These are phyloP conservation scores for Drosophila ohnishii DNA, from an alignment of 1,140 invertebrate species.

Conservation along the genomic window DNA sequence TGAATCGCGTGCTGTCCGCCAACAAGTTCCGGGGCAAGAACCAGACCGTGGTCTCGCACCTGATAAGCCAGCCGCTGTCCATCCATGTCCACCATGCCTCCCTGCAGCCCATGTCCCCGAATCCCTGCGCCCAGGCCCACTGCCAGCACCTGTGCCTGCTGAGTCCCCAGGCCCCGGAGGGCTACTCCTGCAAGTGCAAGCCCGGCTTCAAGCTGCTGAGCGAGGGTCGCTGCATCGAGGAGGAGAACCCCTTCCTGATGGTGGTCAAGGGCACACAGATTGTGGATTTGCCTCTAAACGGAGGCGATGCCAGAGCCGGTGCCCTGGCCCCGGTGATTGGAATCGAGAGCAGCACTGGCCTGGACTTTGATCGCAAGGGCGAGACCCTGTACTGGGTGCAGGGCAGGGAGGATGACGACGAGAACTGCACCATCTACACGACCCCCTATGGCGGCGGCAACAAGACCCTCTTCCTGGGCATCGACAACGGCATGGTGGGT, in stretches of 20 bases:
- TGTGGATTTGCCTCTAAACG: slow-evolving; percentile 91
- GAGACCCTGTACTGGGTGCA: slow-evolving; percentile 94
- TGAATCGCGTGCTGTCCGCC: slow-evolving; percentile 93
- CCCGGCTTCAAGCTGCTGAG: slow-evolving; percentile 90
- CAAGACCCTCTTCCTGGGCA: slow-evolving; percentile 91
- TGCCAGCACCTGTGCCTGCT: slow-evolving; percentile 97
- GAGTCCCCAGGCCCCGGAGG: slow-evolving; percentile 87
- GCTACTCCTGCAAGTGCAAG: slow-evolving; percentile 95
- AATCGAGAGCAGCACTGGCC: slow-evolving; percentile 92
- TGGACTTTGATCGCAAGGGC: slow-evolving; percentile 95
- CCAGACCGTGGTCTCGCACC: slow-evolving; percentile 95
- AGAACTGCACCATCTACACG: slow-evolving; percentile 92
- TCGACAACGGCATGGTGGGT: slow-evolving; percentile 93
- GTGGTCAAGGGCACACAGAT: slow-evolving; percentile 95
- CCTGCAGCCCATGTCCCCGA: slow-evolving; percentile 92
- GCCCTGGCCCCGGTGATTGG: slow-evolving; percentile 95
- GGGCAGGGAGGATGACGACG: slow-evolving; percentile 89
- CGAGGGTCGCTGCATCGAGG: slow-evolving; percentile 91
- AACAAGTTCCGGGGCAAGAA: slow-evolving; percentile 96
- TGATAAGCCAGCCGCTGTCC: slow-evolving; percentile 96
- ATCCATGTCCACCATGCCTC: slow-evolving; percentile 97
- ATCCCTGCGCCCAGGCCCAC: slow-evolving; percentile 91
- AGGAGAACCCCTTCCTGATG: slow-evolving; percentile 94
- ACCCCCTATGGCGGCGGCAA: slow-evolving; percentile 94
- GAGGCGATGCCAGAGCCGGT: slow-evolving; percentile 89